Evolutionary conservation across 1,140 invertebrate species (phyloP), one percentile per base, ranked within the genome.

Genomic region (Muscidifurax raptorellus): DNA sequence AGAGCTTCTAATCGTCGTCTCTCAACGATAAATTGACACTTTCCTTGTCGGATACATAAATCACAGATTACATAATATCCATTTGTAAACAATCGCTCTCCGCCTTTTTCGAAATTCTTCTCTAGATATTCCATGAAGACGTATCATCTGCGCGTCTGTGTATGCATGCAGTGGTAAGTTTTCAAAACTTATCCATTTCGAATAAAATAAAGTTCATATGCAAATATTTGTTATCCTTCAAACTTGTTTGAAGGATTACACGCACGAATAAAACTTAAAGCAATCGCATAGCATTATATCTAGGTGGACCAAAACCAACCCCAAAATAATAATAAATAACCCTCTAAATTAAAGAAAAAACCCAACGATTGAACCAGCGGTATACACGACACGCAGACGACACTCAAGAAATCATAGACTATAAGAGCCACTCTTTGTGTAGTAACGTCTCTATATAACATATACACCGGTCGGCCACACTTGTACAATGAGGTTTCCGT

Each of bases 61-160:
- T 83, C 82, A 83, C 75, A 83, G 64, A 71, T 83, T 77, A 69
- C 25, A 52, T 47, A 69, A 47, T 78, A 71, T 83, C 22, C 75
- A 67, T 7, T 82, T 15, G n/a, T 74, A 64, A 59, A 25, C 2
- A 72, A 82, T 66, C 25, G 25, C 28, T 44, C 6, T 76, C 40
- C 36, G 44, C 15, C 40, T 64, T n/a, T 76, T 72, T 74, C 13
- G 3, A 69, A 10, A 72, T 44, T 40, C 18, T 36, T 36, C 32
- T 15, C 22, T 30, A 69, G 12, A 4, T 52, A 4, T 52, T 5
- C 15, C 47, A 22, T 52, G 13, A 22, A 52, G 52, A 59, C 18
- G 18, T 59, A n/a, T 59, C 52, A 59, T 59, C 6, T 59, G 52
- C 52, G 52, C 18, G 4, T 22, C 22, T 59, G 52, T n/a, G 18